These are phyloP conservation scores for Pollimyrus isidori DNA, from an alignment of 2,113 vertebrate genomes.

Conservation along the genomic window DNA sequence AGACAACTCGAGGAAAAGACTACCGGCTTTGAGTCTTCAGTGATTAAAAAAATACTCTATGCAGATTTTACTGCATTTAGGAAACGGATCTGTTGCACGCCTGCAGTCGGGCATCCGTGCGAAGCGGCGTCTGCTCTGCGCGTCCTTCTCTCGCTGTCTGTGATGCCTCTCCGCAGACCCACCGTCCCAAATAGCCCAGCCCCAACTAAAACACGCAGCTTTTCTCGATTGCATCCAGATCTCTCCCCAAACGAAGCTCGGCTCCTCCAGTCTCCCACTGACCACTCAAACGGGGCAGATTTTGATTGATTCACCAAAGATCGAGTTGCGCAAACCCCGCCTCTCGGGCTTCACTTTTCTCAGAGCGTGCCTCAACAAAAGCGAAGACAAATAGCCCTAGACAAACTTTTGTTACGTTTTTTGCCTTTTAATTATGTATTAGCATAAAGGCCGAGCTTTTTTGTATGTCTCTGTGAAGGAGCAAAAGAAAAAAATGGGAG, in stretches of 20 bases:
- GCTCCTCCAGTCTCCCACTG: slow-evolving; percentile 65
- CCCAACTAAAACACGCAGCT: slow-evolving; percentile 59
- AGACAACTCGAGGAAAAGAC: not conserved
- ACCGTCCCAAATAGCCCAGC: slow-evolving; percentile 60
- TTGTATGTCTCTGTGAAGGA: not conserved
- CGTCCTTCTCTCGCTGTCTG: slow-evolving; percentile 37
- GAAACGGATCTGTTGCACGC: slow-evolving; percentile 39
- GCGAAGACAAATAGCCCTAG: slow-evolving; percentile 47
- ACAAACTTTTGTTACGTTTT: slow-evolving; percentile 33
- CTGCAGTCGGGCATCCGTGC: slow-evolving; percentile 35
- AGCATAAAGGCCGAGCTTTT: slow-evolving; percentile 11
- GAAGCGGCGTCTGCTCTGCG: slow-evolving; percentile 35
- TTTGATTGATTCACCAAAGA: slow-evolving; percentile 49
- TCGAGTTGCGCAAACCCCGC: slow-evolving; percentile 38
- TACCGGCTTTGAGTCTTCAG: slow-evolving; percentile 15
- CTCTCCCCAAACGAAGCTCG: slow-evolving; percentile 63
- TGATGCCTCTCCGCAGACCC: slow-evolving; percentile 56
- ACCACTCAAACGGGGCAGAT: slow-evolving; percentile 55
- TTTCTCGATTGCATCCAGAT: slow-evolving; percentile 75
- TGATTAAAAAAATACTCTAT: slow-evolving; percentile 22
- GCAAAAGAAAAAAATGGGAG: not conserved
- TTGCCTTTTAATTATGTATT: slow-evolving; percentile 22
- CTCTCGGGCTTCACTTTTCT: slow-evolving; percentile 44
- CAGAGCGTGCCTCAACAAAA: slow-evolving; percentile 49
- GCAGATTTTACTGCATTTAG: not conserved